A percentile compares a stretch with the other conserved stretches of the same genome.
phyloP scores from a whole-genome alignment of 2,113 vertebrate genomes.

The Microcebus lehilahytsara region DNA sequence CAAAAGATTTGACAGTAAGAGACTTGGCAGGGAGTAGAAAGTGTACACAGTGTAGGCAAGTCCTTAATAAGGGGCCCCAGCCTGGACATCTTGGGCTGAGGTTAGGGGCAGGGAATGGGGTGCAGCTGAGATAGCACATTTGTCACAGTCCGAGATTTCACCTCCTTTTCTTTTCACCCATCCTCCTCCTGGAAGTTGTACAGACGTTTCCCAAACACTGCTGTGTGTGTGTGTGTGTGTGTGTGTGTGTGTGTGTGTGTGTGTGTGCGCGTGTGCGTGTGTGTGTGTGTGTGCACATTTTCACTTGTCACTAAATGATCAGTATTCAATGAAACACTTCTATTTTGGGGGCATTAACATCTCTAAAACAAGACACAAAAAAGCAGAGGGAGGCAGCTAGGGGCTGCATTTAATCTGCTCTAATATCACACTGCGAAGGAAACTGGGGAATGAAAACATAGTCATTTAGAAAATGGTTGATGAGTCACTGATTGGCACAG shows the following conservation, averaged over 20 bases:
- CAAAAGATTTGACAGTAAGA: background rate
- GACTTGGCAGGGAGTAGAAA: background rate
- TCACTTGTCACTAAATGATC: constrained; percentile 60
- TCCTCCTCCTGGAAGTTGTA: background rate
- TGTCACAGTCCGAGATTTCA: background rate
- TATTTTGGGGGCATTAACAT: constrained; percentile 71
- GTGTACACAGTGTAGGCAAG: background rate
- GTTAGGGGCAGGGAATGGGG: background rate
- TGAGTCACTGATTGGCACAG: constrained; percentile 79
- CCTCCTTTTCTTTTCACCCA: constrained; percentile 10
- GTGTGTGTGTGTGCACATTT: background rate
- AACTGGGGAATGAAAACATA: constrained; percentile 75
- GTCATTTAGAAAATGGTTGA: constrained; percentile 81
- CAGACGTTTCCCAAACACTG: background rate
- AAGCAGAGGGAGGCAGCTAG: constrained; percentile 57
- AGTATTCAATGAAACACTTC: constrained; percentile 67
- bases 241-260: background rate
- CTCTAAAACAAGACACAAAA: constrained; percentile 69
- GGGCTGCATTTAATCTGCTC: constrained; percentile 73
- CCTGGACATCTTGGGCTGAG: background rate
- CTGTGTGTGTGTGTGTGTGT: background rate
- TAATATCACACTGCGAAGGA: constrained; percentile 66
- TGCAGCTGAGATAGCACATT: background rate
- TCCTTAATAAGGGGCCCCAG: background rate
- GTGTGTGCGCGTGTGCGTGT: background rate